Evolutionary conservation across 1,140 invertebrate genomes (phyloP), one percentile per base, ranked within the genome.

Genomic region (Lepidurus couesii): DNA sequence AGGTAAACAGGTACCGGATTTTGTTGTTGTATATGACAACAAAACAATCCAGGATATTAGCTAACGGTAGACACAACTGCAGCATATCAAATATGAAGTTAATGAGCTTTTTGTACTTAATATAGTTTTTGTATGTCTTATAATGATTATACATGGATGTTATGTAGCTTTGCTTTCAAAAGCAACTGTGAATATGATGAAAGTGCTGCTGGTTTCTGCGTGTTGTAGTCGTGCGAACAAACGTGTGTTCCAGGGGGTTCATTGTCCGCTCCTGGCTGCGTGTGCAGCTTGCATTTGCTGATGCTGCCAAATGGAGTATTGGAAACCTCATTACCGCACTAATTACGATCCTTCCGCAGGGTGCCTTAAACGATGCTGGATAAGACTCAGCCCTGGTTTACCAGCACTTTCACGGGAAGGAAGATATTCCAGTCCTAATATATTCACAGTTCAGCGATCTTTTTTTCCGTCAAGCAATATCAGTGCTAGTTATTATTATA

Each of bases 271-370:
- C 21, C 53, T 7, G 16, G 16, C 16, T 65, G 53, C 53, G 53
- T 65, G 53, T n/a, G 53, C 53, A n/a, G n/a, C 53, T 65, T 65
- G 53, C 53, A 65, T 65, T 65, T 65, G 53, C 53, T 65, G 53
- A 65, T 65, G 53, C 53, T 21, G 53, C 53, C 53, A 65, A 65
- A 65, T 65, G 21, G 53, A 8, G 21, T 65, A 65, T 65, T 65
- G 53, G 21, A 21, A 65, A 65, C 53, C 53, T 65, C 53, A 65
- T 65, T 65, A 65, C 53, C 53, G 53, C 21, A n/a, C 53, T 65
- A 65, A 65, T 65, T 65, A 65, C 53, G 53, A 16, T 21, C 7
- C 21, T 65, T 65, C n/a, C 53, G 3, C 21, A 21, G 53, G 53
- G 53, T 65, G 53, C 53, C n/a, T 65, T 65, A 65, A 65, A 65